Conservation (phyloP, 2,113 vertebrate species). For the Osmerus mordax region DNA sequence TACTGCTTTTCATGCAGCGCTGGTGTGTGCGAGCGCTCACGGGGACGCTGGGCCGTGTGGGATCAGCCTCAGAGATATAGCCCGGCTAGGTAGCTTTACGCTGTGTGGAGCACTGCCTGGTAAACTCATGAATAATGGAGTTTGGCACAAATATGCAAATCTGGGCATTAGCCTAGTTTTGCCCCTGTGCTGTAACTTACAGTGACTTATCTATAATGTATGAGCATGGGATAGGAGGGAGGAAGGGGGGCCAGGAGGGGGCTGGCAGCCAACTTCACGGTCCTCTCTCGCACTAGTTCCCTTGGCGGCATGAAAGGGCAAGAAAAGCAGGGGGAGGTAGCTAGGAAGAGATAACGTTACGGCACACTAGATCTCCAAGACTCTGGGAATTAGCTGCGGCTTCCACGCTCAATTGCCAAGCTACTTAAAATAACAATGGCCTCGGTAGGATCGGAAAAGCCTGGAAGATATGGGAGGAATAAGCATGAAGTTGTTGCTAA, state of each 20-base stretch:
- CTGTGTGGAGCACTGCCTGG: conserved; percentile 31
- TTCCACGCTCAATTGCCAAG: conserved; percentile 56
- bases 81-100: conserved; percentile 36
- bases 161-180: conserved; percentile 69
- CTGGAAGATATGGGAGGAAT: conserved; percentile 56
- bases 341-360: conserved; percentile 45
- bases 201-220: conserved; percentile 73
- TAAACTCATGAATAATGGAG: conserved; percentile 69
- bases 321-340: conserved; percentile 42
- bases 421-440: conserved; percentile 66
- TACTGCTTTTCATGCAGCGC: conserved; percentile 25
- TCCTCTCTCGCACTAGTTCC: conserved; percentile 36
- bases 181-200: conserved; percentile 65
- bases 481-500: conserved; percentile 72
- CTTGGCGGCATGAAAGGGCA: conserved; percentile 47
- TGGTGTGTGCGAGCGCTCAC: conserved; percentile 6
- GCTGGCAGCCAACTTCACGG: conserved; percentile 47
- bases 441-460: conserved; percentile 65
- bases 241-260: conserved; percentile 59
- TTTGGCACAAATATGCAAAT: conserved; percentile 72
- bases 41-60: neutral
- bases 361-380: conserved; percentile 52
- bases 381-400: conserved; percentile 52
- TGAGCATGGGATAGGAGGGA: conserved; percentile 55
- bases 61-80: conserved; percentile 16